Base-by-base conservation (phyloP, 2,113 vertebrate species). In the Melanocharis versteri region DNA sequence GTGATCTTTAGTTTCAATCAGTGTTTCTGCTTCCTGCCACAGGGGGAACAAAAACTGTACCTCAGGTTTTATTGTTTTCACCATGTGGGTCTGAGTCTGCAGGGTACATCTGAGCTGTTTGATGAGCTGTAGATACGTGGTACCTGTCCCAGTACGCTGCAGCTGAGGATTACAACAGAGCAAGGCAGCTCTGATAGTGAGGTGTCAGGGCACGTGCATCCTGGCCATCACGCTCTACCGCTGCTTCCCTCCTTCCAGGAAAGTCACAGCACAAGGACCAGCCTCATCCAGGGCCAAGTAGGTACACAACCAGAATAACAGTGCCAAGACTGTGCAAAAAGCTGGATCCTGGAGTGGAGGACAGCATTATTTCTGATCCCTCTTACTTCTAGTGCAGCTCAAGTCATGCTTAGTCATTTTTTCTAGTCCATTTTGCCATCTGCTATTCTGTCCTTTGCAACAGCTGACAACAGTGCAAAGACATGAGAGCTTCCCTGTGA, bases 351-450 rank as follows among this genome's bases (percentile, higher is more conserved):
- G 56, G 50, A 56, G 57, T 31, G 2, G 6, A 76, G 65, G 33
- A 47, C 40, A 48, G 28, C 13, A 9, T 85, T 64, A 27, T 47
- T 87, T 61, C 61, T 84, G 44, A 71, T 69, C 69, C 28, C 37
- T 8, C 33, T 80, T 35, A 37, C 64, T 84, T 57, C 51, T 45
- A 40, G 51, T 51, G 42, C 69, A 83, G 56, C 87, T 86, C 51
- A 50, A 94, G 91, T 64, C 77, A 48, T 2, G 3, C 37, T 89
- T 87, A 92, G 64, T 89, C 8, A 89, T 91, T 91, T 89, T 93
- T 90, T 31, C 70, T 31, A 68, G 84, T 84, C 86, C 71, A 27
- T 88, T 90, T 95, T 88, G 70, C 95, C 87, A 93, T 96, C 91
- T 96, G 84, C 65, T 96, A 1, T 35, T 91, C 54, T 85, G 81